These are phyloP conservation scores for Cololabis saira DNA, from an alignment of 2,113 vertebrate species.

Conservation along the genomic window DNA sequence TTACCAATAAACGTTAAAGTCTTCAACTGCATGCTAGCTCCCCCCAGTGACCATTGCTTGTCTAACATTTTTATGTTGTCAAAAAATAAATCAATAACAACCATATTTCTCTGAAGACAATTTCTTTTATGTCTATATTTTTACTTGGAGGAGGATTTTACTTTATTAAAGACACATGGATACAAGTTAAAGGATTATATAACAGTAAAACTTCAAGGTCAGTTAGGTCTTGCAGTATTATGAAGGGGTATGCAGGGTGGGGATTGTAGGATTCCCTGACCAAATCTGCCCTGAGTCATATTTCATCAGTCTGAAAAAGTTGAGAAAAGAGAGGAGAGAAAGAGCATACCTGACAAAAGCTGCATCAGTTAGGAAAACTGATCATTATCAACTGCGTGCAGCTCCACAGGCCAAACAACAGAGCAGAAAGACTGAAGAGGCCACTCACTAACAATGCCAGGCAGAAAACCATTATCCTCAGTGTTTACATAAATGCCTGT, in stretches of 20 bases:
- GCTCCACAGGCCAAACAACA: conserved; percentile 27
- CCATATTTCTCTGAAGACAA: background rate
- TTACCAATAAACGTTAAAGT: conserved; percentile 32
- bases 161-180: background rate
- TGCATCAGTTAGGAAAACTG: conserved; percentile 22
- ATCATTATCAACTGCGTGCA: conserved; percentile 53
- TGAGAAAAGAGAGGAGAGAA: background rate
- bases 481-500: conserved; percentile 25
- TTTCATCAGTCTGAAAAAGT: conserved; percentile 3
- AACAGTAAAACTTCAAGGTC: too few species aligned
- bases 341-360: conserved; percentile 28
- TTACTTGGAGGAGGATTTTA: too few species aligned
- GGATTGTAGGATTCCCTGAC: background rate
- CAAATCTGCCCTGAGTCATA: background rate
- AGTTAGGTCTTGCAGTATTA: background rate
- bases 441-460: conserved; percentile 30
- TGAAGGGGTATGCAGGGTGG: conserved; percentile 1
- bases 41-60: conserved; percentile 70
- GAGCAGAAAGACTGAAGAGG: conserved; percentile 28
- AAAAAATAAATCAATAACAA: background rate
- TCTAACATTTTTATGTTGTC: conserved; percentile 32
- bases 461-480: conserved; percentile 26
- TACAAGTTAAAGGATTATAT: background rate
- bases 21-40: conserved; percentile 67
- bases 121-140: background rate